A percentile compares a stretch with the other conserved stretches of the same genome.
Conservation (phyloP, 2,113 vertebrate genomes). For the Rallus limicola region DNA sequence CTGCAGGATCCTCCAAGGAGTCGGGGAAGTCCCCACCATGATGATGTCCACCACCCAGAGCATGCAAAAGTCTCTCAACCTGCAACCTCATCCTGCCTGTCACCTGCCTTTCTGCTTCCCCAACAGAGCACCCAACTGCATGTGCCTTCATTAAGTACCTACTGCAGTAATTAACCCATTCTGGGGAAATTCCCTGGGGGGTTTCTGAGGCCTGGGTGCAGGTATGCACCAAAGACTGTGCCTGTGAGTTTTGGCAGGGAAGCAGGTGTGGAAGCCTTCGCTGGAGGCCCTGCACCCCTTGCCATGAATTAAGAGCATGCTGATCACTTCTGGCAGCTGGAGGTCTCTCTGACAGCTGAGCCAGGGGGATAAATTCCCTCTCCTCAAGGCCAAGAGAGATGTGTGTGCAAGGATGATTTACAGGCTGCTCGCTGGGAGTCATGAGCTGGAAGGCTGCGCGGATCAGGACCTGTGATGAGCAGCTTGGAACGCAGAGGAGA, state of each 20-base stretch:
- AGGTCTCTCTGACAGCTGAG: not conserved
- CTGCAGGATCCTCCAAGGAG: not conserved
- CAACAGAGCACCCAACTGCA: not conserved
- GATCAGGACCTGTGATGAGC: not conserved
- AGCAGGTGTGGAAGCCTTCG: not conserved
- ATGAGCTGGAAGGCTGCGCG: not conserved
- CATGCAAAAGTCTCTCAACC: accelerated
- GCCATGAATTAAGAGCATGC: not conserved
- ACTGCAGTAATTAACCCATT: not conserved
- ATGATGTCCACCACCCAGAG: accelerated
- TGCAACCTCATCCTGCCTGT: not conserved
- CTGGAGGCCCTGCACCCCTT: not conserved
- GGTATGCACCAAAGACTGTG: not conserved
- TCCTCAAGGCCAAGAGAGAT: not conserved
- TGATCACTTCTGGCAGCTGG: conserved; percentile 5
- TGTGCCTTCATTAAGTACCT: not conserved
- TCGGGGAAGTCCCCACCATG: not conserved
- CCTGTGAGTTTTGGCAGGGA: not conserved
- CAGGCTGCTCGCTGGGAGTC: not conserved
- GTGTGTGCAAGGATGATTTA: not conserved
- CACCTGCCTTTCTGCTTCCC: not conserved
- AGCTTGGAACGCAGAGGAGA: not conserved
- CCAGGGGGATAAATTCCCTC: not conserved
- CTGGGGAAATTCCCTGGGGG: not conserved
- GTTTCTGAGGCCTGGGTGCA: not conserved